Evolutionary conservation across 2,888 invertebrate genomes (phyloP).

Genomic region (Digitonthophagus gazella): DNA sequence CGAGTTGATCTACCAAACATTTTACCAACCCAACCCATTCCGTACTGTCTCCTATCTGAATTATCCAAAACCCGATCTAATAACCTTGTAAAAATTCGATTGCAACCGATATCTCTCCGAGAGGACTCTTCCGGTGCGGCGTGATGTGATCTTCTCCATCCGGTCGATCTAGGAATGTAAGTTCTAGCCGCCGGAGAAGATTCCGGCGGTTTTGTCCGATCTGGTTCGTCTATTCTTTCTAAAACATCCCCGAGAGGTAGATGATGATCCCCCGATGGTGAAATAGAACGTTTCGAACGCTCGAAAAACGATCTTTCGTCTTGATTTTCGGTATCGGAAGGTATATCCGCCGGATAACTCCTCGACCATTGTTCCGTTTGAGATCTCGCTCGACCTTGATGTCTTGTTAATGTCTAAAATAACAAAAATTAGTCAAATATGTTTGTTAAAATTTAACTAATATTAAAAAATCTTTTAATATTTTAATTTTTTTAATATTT

Average conservation of each 20-base stretch:
- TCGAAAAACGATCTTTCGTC: slow-evolving; percentile 63
- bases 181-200: slow-evolving; percentile 37
- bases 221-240: slow-evolving; percentile 38
- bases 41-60: slow-evolving; percentile 82
- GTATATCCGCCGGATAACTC: slow-evolving; percentile 58
- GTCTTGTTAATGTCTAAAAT: slow-evolving; percentile 60
- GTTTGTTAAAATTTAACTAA: too few species aligned
- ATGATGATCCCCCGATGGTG: slow-evolving; percentile 46
- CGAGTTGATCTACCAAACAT: slow-evolving; percentile 72
- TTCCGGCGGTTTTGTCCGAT: slow-evolving; percentile 48
- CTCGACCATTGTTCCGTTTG: slow-evolving; percentile 67
- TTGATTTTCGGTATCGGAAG: slow-evolving; percentile 34
- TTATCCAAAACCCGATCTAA: slow-evolving; percentile 88
- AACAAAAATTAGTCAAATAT: slow-evolving; percentile 15
- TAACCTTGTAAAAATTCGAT: slow-evolving; percentile 72
- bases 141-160: slow-evolving; percentile 56
- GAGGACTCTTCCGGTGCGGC: slow-evolving; percentile 49
- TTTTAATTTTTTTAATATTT: too few species aligned
- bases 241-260: slow-evolving; percentile 36
- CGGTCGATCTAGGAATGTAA: slow-evolving; percentile 34
- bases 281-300: slow-evolving; percentile 52
- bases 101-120: slow-evolving; percentile 56
- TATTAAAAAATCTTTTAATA: too few species aligned
- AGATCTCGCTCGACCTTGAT: slow-evolving; percentile 60
- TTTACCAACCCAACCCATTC: slow-evolving; percentile 78